Conservation (phyloP, 1,140 invertebrate genomes). For the Lysiphlebus fabarum region DNA sequence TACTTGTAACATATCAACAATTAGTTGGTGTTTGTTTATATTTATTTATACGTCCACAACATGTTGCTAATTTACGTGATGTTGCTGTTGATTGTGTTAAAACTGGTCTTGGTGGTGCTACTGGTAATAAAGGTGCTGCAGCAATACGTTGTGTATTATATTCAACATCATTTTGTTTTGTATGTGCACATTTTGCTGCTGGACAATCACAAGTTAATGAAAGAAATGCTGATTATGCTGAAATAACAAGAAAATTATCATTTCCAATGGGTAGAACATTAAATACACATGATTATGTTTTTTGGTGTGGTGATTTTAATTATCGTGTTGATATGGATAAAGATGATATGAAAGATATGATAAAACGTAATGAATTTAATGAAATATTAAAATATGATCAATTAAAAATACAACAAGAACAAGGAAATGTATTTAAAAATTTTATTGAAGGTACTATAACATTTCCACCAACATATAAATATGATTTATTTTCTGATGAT, state of each 20-base stretch:
- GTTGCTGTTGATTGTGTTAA: slow-evolving; percentile 94
- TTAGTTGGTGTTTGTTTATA: slow-evolving; percentile 97
- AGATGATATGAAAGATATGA: slow-evolving; percentile 86
- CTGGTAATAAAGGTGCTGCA: slow-evolving; percentile 95
- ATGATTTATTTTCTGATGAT: slow-evolving; percentile 97
- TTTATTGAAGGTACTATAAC: slow-evolving; percentile 89
- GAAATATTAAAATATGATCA: slow-evolving; percentile 87
- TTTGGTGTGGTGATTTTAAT: slow-evolving; percentile 99
- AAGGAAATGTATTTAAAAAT: slow-evolving; percentile 88
- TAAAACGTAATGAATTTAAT: slow-evolving; percentile 75
- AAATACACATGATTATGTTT: slow-evolving; percentile 95
- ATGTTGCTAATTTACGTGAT: slow-evolving; percentile 85
- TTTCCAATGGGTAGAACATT: slow-evolving; percentile 92
- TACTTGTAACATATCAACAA: slow-evolving; percentile 91
- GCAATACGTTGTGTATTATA: slow-evolving; percentile 89
- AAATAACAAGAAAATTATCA: slow-evolving; percentile 88
- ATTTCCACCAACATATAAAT: slow-evolving; percentile 98
- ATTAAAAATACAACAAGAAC: slow-evolving; percentile 73
- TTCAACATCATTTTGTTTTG: slow-evolving; percentile 93
- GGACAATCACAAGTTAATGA: slow-evolving; percentile 95
- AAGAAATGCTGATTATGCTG: slow-evolving; percentile 93
- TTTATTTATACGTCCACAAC: slow-evolving; percentile 85
- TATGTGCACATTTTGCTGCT: slow-evolving; percentile 98
- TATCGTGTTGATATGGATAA: slow-evolving; percentile 95
- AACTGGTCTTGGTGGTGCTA: slow-evolving; percentile 94